These are phyloP conservation scores for Erebia epiphron DNA, from an alignment of 2,888 invertebrate species.

Conservation along the genomic window DNA sequence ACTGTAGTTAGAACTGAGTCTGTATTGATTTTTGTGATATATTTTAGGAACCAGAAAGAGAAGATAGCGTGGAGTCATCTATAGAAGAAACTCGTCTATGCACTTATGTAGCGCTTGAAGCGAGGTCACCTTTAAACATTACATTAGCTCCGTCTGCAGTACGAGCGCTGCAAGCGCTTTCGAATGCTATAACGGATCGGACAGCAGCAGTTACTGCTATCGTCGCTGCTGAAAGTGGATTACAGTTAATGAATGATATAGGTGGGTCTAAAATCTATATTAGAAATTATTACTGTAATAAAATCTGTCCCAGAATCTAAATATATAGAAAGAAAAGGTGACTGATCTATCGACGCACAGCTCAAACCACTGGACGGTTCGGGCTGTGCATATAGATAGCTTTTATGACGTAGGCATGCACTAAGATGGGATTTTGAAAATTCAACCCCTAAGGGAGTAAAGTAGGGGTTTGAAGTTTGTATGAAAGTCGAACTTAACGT, in stretches of 20 bases:
- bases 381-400: too few relatives aligned
- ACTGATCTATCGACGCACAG: too few relatives aligned
- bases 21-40: too few relatives aligned
- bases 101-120: conserved; percentile 87
- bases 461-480: too few relatives aligned
- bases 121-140: conserved; percentile 85
- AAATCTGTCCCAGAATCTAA: too few relatives aligned
- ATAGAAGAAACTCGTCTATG: conserved; percentile 78
- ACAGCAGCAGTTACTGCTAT: conserved; percentile 68
- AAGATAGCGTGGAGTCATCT: conserved; percentile 80
- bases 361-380: too few relatives aligned
- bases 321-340: too few relatives aligned
- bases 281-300: background rate
- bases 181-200: conserved; percentile 56
- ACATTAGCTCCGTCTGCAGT: conserved; percentile 87
- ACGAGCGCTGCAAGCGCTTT: conserved; percentile 75
- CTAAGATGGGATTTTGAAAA: too few relatives aligned
- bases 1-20: too few relatives aligned
- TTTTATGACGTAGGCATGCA: too few relatives aligned
- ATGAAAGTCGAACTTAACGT: too few relatives aligned
- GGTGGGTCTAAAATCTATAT: conserved; percentile 53
- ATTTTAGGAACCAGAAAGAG: conserved; percentile 64
- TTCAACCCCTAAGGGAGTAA: too few relatives aligned
- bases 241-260: conserved; percentile 85
- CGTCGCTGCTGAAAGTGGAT: conserved; percentile 54